Evolutionary conservation across 2,797 vertebrate species (phyloP).

Genomic region (Cyclura pinguis): DNA sequence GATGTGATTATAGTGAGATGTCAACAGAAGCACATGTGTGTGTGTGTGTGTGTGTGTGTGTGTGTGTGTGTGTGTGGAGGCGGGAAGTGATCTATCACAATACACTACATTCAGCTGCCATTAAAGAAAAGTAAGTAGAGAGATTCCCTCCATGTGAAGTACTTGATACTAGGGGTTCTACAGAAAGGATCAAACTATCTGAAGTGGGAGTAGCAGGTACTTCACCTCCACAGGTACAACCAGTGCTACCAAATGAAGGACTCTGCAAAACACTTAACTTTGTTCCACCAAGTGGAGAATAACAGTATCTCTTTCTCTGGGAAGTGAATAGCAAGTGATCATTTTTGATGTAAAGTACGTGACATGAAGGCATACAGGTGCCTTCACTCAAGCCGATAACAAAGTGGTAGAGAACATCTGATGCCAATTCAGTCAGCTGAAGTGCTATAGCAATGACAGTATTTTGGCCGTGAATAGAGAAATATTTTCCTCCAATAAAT

Average conservation of each 20-base stretch:
- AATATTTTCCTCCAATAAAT: neutral
- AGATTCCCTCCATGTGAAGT: conserved; percentile 34
- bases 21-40: conserved; percentile 15
- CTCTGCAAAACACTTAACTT: conserved; percentile 60
- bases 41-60: neutral
- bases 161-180: conserved; percentile 44
- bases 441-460: neutral
- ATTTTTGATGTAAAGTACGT: conserved; percentile 32
- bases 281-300: conserved; percentile 59
- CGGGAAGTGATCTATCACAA: conserved; percentile 24
- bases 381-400: conserved; percentile 49
- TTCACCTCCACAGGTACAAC: conserved; percentile 47
- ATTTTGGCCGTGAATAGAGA: neutral
- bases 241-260: conserved; percentile 42
- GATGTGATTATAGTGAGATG: conserved; percentile 51
- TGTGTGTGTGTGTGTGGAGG: neutral
- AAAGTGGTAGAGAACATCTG: conserved; percentile 31
- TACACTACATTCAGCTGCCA: conserved; percentile 19
- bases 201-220: conserved; percentile 47
- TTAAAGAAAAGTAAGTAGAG: conserved; percentile 54
- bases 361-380: neutral
- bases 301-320: conserved; percentile 46
- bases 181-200: conserved; percentile 53
- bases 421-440: conserved; percentile 24
- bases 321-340: conserved; percentile 52